Percentiles rank a stretch among this genome's conserved stretches.
Evolutionary conservation across 2,797 vertebrate genomes (phyloP).

Genomic region (Gambelia wislizenii): DNA sequence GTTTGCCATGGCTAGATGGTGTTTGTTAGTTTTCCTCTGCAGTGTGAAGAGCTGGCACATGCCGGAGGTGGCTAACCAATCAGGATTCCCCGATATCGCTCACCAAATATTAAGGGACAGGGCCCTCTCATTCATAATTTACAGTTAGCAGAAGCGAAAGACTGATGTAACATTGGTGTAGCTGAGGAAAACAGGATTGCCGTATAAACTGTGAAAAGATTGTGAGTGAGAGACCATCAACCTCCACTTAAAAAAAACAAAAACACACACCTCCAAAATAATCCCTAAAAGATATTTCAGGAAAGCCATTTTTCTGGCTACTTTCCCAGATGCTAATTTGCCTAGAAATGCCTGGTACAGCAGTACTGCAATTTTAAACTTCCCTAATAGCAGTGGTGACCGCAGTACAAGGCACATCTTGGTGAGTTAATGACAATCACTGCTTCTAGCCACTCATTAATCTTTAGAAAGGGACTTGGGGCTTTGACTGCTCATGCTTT

Average conservation of each 20-base stretch:
- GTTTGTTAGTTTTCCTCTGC: not conserved
- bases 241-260: not conserved
- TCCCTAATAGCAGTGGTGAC: slow-evolving; percentile 17
- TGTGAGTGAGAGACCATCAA: slow-evolving; percentile 14
- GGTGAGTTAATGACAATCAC: slow-evolving; percentile 46
- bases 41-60: not conserved
- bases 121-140: not conserved
- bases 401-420: slow-evolving; percentile 30
- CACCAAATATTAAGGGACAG: not conserved
- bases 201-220: not conserved
- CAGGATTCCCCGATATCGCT: not conserved
- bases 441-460: not conserved
- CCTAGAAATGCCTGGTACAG: slow-evolving; percentile 66
- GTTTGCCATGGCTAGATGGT: not conserved
- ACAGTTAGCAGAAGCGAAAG: not conserved
- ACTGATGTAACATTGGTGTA: not conserved
- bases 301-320: slow-evolving; percentile 64
- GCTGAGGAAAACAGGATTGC: not conserved
- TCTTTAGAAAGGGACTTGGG: slow-evolving; percentile 12
- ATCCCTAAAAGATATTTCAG: slow-evolving; percentile 40
- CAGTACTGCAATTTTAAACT: slow-evolving; percentile 37
- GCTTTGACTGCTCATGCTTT: slow-evolving; percentile 1
- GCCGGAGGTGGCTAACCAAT: not conserved
- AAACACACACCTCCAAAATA: not conserved
- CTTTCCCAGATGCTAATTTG: slow-evolving; percentile 68